Evolutionary conservation across 2,888 invertebrate species (phyloP).

Genomic region (Lasioglossum pauxillum): DNA sequence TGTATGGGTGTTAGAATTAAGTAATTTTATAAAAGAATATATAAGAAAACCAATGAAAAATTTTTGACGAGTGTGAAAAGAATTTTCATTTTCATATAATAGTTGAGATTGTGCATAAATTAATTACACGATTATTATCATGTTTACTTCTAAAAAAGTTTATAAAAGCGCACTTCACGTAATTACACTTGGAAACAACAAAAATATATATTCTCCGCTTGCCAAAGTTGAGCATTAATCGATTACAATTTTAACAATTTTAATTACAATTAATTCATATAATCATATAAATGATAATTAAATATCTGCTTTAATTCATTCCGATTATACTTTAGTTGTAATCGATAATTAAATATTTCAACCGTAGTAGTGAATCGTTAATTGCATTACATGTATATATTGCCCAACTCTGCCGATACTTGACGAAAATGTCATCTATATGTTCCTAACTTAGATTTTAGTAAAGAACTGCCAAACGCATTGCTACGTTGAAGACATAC

Average conservation of each 20-base stretch:
- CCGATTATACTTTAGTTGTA: not conserved
- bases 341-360: not conserved
- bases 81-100: not conserved
- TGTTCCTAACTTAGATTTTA: not conserved
- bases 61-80: not conserved
- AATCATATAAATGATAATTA: not conserved
- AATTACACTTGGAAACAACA: conserved; percentile 19
- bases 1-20: not conserved
- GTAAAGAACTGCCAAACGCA: not conserved
- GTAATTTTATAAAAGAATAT: not conserved
- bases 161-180: not conserved
- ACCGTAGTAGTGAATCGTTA: not conserved
- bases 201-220: conserved; percentile 2
- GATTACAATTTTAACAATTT: not conserved
- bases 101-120: conserved; percentile 1
- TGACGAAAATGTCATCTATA: conserved; percentile 10
- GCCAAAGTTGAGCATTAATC: not conserved
- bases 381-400: not conserved
- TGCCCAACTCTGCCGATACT: not conserved
- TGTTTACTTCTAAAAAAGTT: conserved; percentile 17
- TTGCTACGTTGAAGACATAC: conserved; percentile 22
- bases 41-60: not conserved
- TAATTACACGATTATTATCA: conserved; percentile 17
- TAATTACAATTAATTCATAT: not conserved
- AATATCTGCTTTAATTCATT: not conserved